Evolutionary conservation across 2,797 vertebrate species (phyloP).

Genomic region (Chromobotia macracanthus): DNA sequence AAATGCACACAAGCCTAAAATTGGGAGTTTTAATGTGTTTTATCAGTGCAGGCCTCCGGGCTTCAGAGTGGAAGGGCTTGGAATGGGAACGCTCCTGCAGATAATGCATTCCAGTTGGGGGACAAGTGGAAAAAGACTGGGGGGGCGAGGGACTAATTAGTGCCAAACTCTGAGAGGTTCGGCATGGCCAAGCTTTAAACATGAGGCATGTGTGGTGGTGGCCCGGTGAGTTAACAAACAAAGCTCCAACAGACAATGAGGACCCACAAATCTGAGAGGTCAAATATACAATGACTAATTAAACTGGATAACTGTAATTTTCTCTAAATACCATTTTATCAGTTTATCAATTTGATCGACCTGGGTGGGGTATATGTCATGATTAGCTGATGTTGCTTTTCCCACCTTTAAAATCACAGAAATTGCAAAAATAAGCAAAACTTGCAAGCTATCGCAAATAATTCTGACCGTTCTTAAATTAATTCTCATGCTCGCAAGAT

Average conservation of each 20-base stretch:
- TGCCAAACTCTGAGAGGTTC: conserved; percentile 64
- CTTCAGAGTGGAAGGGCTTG: conserved; percentile 45
- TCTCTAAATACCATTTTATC: too few relatives aligned
- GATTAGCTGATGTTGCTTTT: too few relatives aligned
- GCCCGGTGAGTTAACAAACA: conserved; percentile 50
- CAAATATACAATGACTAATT: neutral
- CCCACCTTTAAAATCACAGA: neutral
- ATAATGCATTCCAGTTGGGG: conserved; percentile 68
- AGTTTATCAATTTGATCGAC: too few relatives aligned
- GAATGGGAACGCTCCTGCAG: conserved; percentile 61
- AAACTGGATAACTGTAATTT: too few relatives aligned
- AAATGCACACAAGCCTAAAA: conserved; percentile 47
- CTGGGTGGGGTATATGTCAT: too few relatives aligned
- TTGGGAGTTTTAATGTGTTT: conserved; percentile 56
- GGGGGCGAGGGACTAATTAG: conserved; percentile 61
- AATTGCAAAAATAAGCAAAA: neutral
- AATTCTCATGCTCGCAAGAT: neutral
- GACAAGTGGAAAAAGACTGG: conserved; percentile 69
- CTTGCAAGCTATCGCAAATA: neutral
- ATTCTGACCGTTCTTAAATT: neutral
- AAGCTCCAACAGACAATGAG: conserved; percentile 26
- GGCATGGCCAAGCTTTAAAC: conserved; percentile 65
- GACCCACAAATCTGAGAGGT: neutral
- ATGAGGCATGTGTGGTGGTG: conserved; percentile 60
- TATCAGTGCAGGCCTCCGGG: conserved; percentile 56